Evolutionary conservation across 1,140 invertebrate species (phyloP).

Genomic region (Daktulosphaira vitifoliae): DNA sequence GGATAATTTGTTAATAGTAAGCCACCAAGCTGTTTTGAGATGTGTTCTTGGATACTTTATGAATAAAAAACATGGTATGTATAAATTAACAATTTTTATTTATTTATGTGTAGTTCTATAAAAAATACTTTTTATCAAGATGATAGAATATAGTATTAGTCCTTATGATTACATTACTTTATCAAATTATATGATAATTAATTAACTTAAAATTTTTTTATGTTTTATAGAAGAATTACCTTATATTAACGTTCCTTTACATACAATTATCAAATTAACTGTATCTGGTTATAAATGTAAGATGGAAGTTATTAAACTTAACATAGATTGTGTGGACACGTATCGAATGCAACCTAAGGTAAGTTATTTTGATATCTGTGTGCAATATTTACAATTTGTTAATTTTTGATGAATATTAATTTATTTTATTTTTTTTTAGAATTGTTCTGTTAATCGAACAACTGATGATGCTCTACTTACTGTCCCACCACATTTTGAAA

Average conservation of each 20-base stretch:
- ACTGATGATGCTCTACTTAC: slow-evolving; percentile 58
- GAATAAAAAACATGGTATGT: slow-evolving; percentile 63
- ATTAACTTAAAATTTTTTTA: too few relatives aligned
- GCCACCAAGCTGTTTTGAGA: slow-evolving; percentile 83
- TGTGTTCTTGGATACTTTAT: slow-evolving; percentile 86
- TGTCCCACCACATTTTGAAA: slow-evolving; percentile 62
- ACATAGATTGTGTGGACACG: slow-evolving; percentile 78
- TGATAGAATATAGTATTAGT: too few relatives aligned
- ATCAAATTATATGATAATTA: too few relatives aligned
- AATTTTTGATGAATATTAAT: not conserved
- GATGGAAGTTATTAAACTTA: slow-evolving; percentile 67
- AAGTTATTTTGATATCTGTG: not conserved
- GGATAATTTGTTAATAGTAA: slow-evolving; percentile 76
- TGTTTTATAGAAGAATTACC: slow-evolving; percentile 65
- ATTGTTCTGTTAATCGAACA: slow-evolving; percentile 54
- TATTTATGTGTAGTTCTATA: too few relatives aligned
- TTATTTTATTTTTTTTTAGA: slow-evolving; percentile 44
- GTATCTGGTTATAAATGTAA: slow-evolving; percentile 74
- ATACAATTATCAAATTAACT: slow-evolving; percentile 79
- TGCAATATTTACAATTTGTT: too few relatives aligned
- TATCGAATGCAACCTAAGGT: slow-evolving; percentile 59
- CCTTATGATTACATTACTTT: too few relatives aligned
- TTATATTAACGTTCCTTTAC: slow-evolving; percentile 82
- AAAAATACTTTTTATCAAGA: too few relatives aligned
- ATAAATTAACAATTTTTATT: not conserved